Percentiles rank a stretch among this genome's conserved stretches.
Conservation (phyloP, 53 echinoderm and acorn worm genomes). For the Apostichopus leukothele region DNA sequence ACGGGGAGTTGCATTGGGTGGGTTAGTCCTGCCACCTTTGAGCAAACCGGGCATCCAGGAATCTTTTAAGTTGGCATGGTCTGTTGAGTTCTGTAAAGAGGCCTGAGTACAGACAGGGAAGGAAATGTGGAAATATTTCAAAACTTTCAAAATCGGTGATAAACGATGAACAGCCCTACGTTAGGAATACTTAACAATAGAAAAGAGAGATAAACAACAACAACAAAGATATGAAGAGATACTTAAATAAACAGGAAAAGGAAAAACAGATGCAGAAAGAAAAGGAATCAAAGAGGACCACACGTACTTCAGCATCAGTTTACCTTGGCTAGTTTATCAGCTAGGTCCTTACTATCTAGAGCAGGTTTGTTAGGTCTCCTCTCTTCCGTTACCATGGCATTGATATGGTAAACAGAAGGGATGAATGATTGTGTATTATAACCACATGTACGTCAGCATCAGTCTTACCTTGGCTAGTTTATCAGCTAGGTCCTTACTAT, state of each 20-base stretch:
- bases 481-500: constrained; percentile 53
- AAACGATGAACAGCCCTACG: no score
- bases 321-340: constrained; percentile 50
- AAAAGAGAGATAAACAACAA: no score
- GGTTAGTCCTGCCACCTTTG: neutral
- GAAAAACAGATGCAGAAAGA: no score
- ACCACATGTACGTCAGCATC: no score
- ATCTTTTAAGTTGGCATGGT: neutral
- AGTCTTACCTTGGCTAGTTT: constrained; percentile 46
- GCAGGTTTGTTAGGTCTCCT: constrained; percentile 53
- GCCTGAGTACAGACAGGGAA: neutral
- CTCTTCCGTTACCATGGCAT: constrained; percentile 70
- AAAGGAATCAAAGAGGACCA: no score
- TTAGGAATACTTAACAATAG: no score
- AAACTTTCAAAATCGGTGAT: no score
- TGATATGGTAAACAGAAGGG: constrained; percentile 50
- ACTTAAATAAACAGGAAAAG: no score
- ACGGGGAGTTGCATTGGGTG: neutral
- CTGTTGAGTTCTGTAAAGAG: constrained; percentile 21
- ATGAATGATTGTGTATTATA: no score
- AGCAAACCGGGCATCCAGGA: constrained; percentile 64
- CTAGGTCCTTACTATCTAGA: constrained; percentile 51
- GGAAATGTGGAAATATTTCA: no score
- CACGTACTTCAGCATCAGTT: no score
- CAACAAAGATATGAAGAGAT: no score